Conservation (phyloP, 1,140 invertebrate genomes). For the Onthophagus taurus region DNA sequence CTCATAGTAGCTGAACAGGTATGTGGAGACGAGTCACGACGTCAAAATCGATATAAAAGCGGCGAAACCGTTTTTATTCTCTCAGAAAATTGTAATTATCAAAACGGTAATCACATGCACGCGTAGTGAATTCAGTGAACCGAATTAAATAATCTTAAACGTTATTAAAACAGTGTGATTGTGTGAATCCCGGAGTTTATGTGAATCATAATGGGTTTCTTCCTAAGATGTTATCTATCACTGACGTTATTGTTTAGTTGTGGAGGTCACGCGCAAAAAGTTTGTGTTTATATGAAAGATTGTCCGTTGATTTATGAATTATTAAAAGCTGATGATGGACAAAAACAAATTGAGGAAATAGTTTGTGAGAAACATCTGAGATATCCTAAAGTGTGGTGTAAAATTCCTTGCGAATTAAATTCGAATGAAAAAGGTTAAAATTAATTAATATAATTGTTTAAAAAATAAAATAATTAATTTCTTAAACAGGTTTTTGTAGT, state of each 20-base stretch:
- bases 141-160: neutral
- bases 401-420: neutral
- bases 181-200: neutral
- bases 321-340: neutral
- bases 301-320: no score
- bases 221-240: neutral
- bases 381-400: conserved; percentile 6
- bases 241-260: neutral
- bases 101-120: neutral
- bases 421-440: conserved; percentile 6
- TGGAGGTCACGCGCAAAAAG: neutral
- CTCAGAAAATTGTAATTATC: no score
- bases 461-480: no score
- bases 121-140: neutral
- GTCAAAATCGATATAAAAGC: no score
- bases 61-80: no score
- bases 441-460: no score
- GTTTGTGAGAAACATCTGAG: neutral
- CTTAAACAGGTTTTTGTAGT: no score
- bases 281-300: conserved; percentile 1
- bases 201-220: neutral
- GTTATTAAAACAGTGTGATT: neutral
- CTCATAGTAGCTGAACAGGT: no score
- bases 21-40: no score
- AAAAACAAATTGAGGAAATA: neutral